Percentiles rank a stretch among this genome's conserved stretches.
Evolutionary conservation across 2,888 invertebrate genomes (phyloP).

Genomic region (Drosophila koepferae): DNA sequence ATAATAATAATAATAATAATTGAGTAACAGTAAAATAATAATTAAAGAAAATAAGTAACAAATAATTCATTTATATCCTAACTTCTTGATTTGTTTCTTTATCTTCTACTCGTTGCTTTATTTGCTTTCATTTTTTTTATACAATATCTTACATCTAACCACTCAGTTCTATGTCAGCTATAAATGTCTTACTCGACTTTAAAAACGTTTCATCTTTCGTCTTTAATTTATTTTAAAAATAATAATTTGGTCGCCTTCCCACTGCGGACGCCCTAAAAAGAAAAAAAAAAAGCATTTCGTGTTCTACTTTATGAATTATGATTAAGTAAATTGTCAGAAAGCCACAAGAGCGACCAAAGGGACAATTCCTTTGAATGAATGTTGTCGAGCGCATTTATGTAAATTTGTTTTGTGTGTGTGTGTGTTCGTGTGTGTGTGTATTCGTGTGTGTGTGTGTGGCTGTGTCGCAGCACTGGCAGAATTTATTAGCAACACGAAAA

Average conservation of each 20-base stretch:
- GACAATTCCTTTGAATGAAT: slow-evolving; percentile 49
- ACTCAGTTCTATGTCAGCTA: not conserved
- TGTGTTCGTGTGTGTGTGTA: too few relatives aligned
- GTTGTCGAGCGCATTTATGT: slow-evolving; percentile 62
- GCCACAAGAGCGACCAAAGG: slow-evolving; percentile 26
- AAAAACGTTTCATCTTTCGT: not conserved
- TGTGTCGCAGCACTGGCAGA: slow-evolving; percentile 22
- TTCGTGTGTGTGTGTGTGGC: not conserved
- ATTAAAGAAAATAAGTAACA: too few relatives aligned
- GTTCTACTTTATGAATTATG: slow-evolving; percentile 32
- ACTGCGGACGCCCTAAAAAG: not conserved
- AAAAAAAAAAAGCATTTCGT: not conserved
- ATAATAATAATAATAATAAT: too few relatives aligned
- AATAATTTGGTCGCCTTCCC: not conserved
- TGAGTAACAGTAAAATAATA: too few relatives aligned
- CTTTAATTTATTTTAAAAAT: not conserved
- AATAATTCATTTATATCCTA: too few relatives aligned
- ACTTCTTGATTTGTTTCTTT: too few relatives aligned
- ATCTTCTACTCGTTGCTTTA: too few relatives aligned
- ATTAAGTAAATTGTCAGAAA: slow-evolving; percentile 47
- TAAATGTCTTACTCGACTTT: not conserved
- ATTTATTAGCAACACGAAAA: slow-evolving; percentile 66
- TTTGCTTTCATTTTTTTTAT: too few relatives aligned
- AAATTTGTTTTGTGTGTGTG: slow-evolving; percentile 42
- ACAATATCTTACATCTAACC: not conserved